A percentile compares a stretch with the other conserved stretches of the same genome.
Evolutionary conservation across 2,888 invertebrate species (phyloP).

Genomic region (Mimumesa dahlbomi): DNA sequence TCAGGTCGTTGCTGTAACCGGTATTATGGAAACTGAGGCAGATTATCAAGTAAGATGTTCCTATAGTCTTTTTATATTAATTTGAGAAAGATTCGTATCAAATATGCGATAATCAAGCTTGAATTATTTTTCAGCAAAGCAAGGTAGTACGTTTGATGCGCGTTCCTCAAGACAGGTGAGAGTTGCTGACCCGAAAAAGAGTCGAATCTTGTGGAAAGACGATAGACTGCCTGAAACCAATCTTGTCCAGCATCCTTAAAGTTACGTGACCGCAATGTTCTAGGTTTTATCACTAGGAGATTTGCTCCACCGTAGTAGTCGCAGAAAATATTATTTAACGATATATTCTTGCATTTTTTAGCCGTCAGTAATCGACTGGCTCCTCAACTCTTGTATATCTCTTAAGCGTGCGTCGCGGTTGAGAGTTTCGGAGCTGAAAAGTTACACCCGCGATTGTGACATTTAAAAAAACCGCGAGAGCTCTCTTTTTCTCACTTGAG

Average conservation of each 20-base stretch:
- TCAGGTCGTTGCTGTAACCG: conserved; percentile 91
- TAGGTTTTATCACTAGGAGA: conserved; percentile 61
- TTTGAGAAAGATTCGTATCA: background rate
- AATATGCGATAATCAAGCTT: conserved; percentile 10
- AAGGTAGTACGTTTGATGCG: conserved; percentile 88
- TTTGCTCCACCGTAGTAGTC: conserved; percentile 62
- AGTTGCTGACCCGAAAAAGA: conserved; percentile 63
- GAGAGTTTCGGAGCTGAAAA: conserved; percentile 28
- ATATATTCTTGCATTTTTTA: conserved; percentile 66
- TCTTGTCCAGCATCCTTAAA: conserved; percentile 60
- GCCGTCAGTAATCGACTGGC: conserved; percentile 51
- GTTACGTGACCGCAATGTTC: conserved; percentile 64
- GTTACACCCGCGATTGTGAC: background rate
- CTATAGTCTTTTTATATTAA: background rate
- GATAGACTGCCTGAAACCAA: conserved; percentile 66
- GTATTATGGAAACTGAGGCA: conserved; percentile 86
- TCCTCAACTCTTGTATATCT: conserved; percentile 43
- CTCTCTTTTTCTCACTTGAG: background rate
- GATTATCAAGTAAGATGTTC: conserved; percentile 86
- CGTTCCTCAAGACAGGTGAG: conserved; percentile 88
- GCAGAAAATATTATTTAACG: conserved; percentile 63
- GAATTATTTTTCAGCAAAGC: conserved; percentile 85
- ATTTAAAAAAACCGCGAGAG: background rate
- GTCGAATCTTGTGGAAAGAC: conserved; percentile 52
- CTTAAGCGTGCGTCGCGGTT: conserved; percentile 35